Conservation (phyloP, 92 coral and sea anemone genomes). For the Scolanthus callimorphus region DNA sequence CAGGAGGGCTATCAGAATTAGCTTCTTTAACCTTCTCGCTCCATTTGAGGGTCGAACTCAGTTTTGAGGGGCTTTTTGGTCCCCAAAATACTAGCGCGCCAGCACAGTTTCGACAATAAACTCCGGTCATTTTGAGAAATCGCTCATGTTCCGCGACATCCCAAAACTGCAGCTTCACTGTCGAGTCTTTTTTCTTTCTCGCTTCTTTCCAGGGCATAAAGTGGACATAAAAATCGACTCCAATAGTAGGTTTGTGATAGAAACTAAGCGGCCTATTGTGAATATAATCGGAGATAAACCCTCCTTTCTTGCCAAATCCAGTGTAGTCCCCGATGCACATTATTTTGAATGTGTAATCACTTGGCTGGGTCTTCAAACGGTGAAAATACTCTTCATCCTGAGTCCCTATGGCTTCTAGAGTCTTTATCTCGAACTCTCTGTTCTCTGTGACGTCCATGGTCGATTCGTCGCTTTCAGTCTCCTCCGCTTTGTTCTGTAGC, state of each 20-base stretch:
- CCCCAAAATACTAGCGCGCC: constrained; percentile 92
- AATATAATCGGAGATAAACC: constrained; percentile 77
- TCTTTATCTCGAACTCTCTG: constrained; percentile 16
- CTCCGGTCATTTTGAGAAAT: constrained; percentile 78
- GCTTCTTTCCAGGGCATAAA: constrained; percentile 66
- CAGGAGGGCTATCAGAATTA: constrained; percentile 42
- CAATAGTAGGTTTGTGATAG: constrained; percentile 87
- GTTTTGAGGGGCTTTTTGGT: constrained; percentile 83
- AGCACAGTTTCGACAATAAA: constrained; percentile 79
- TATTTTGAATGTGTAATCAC: constrained; percentile 80
- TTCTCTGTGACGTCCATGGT: constrained; percentile 4
- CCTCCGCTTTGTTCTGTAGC: neutral
- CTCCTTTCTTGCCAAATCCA: constrained; percentile 90
- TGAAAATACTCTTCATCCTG: constrained; percentile 74
- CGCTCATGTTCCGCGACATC: constrained; percentile 91
- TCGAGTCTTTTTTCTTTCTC: constrained; percentile 35
- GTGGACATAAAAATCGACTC: constrained; percentile 81
- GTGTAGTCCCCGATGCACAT: constrained; percentile 91
- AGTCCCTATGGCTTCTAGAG: constrained; percentile 41
- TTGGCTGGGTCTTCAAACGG: constrained; percentile 66
- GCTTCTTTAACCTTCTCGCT: constrained; percentile 84
- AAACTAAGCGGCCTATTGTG: constrained; percentile 77
- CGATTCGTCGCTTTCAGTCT: constrained; percentile 8
- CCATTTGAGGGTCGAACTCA: constrained; percentile 76
- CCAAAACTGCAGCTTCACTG: constrained; percentile 87